Conservation (phyloP, 1,140 invertebrate genomes). For the Papilio helenus region DNA sequence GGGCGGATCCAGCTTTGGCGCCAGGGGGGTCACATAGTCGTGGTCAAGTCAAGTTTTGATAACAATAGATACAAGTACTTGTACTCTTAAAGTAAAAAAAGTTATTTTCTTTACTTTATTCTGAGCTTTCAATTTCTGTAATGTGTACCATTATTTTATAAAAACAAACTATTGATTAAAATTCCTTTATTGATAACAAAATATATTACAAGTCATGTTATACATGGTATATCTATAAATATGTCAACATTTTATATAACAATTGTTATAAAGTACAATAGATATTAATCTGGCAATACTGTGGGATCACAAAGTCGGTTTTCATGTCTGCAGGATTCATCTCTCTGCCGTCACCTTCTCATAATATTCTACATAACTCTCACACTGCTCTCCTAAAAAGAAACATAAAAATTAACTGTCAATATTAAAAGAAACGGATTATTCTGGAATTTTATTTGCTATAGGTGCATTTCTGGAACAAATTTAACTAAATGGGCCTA, state of each 20-base stretch:
- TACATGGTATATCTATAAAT: not conserved
- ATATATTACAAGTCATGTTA: constrained; percentile 45
- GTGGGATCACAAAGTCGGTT: not conserved
- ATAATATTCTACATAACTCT: constrained; percentile 85
- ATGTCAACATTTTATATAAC: constrained; percentile 9
- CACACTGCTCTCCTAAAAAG: constrained; percentile 85
- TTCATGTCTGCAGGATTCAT: not conserved
- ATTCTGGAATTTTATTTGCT: too few species aligned
- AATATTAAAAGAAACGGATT: too few species aligned
- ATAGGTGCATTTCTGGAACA: too few species aligned
- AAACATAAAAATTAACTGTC: not conserved
- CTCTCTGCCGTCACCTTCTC: constrained; percentile 61
- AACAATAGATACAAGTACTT: too few species aligned
- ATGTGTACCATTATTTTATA: not conserved
- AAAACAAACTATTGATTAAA: not conserved
- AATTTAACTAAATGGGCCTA: too few species aligned
- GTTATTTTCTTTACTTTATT: too few species aligned
- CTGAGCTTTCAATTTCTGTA: not conserved
- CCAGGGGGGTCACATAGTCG: too few species aligned
- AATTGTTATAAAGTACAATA: constrained; percentile 21
- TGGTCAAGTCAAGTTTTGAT: too few species aligned
- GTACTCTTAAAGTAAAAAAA: too few species aligned
- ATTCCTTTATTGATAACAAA: constrained; percentile 51
- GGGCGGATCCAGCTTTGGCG: too few species aligned
- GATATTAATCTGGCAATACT: not conserved